A percentile compares a stretch with the other conserved stretches of the same genome.
Conservation (phyloP, 2,797 vertebrate species). For the Silurus lanzhouensis region DNA sequence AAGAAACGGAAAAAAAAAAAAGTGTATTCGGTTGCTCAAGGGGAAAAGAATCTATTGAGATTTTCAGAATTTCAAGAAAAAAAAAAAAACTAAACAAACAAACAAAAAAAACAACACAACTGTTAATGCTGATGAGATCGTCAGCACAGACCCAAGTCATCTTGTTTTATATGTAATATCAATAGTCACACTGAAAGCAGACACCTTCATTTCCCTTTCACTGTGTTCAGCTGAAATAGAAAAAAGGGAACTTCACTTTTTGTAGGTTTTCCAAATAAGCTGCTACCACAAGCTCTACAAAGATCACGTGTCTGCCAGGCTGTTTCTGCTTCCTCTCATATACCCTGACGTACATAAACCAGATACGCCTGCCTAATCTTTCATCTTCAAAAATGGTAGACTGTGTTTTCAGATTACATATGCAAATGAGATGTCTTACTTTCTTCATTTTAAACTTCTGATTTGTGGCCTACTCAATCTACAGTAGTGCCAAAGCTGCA, state of each 20-base stretch:
- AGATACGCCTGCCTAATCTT: background rate
- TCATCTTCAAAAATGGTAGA: background rate
- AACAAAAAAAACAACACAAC: too few species aligned
- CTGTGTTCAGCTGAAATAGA: background rate
- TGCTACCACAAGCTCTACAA: background rate
- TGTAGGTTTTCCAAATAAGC: background rate
- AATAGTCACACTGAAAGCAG: background rate
- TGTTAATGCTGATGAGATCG: background rate
- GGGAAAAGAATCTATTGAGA: background rate
- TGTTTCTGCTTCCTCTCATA: background rate
- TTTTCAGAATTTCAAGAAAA: background rate
- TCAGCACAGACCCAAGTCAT: too few species aligned
- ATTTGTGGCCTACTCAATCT: too few species aligned
- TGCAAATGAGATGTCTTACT: background rate
- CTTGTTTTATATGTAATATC: background rate
- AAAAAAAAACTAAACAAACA: background rate
- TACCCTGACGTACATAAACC: background rate
- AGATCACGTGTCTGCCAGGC: background rate
- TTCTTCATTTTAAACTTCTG: too few species aligned
- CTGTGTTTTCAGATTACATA: background rate
- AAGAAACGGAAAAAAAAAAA: constrained; percentile 31
- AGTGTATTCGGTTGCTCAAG: background rate
- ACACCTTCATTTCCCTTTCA: background rate
- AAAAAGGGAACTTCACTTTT: background rate
- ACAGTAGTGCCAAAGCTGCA: background rate